A percentile compares a stretch with the other conserved stretches of the same genome.
These are phyloP conservation scores for Pardalotus punctatus DNA, from an alignment of 2,113 vertebrate genomes.

Conservation along the genomic window DNA sequence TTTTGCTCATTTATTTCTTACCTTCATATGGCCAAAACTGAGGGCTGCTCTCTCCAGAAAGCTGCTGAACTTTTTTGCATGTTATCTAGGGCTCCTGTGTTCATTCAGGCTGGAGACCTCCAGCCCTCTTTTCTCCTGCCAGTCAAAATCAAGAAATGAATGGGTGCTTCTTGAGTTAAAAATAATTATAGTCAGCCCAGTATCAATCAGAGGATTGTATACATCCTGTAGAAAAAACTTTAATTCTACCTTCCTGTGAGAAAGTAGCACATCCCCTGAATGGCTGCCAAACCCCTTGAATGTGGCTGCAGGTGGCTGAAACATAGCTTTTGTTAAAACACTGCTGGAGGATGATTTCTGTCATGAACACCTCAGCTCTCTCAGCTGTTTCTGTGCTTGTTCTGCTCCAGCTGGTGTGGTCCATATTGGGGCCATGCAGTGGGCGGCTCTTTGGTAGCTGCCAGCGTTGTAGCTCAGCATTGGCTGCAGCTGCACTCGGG, in stretches of 20 bases:
- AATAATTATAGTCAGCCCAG: background rate
- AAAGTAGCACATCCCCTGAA: background rate
- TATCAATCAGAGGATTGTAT: background rate
- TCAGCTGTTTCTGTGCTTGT: background rate
- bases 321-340: background rate
- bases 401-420: background rate
- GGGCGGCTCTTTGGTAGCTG: background rate
- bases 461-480: accelerated
- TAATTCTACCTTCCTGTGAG: background rate
- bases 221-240: background rate
- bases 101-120: background rate
- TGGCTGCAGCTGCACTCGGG: background rate
- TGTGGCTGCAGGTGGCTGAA: slow-evolving; percentile 15
- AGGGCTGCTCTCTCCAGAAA: background rate
- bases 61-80: background rate
- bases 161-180: background rate
- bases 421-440: background rate
- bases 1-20: background rate
- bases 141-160: background rate
- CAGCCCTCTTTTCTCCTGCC: background rate
- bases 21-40: background rate
- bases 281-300: background rate
- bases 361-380: background rate
- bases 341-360: background rate
- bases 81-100: background rate